A percentile compares a stretch with the other conserved stretches of the same genome.
These are phyloP conservation scores for Gnathonemus longibarbis DNA, from an alignment of 2,113 vertebrate genomes.

Conservation along the genomic window DNA sequence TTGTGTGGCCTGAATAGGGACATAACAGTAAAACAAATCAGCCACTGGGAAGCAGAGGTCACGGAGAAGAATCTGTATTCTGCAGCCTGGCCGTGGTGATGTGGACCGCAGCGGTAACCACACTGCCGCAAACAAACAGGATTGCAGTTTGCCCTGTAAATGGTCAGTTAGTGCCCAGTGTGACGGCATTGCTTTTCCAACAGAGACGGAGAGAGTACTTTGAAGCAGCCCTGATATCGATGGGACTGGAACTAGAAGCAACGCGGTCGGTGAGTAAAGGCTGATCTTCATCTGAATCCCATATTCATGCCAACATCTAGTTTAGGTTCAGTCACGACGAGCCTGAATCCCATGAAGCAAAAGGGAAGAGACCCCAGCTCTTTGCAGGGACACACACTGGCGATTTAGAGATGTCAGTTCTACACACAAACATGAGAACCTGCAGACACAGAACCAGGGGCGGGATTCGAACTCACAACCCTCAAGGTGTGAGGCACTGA, in stretches of 20 bases:
- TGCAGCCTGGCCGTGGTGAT: neutral
- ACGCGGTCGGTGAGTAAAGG: conserved; percentile 70
- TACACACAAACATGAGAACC: neutral
- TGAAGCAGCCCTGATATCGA: conserved; percentile 76
- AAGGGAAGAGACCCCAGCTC: neutral
- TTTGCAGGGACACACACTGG: neutral
- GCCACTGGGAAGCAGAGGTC: neutral
- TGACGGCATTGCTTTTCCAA: conserved; percentile 13
- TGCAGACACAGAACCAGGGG: neutral
- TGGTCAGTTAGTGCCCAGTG: neutral
- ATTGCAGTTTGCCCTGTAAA: neutral
- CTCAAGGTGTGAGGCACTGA: neutral
- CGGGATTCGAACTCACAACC: neutral
- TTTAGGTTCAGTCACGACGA: neutral
- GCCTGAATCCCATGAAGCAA: neutral
- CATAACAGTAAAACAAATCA: neutral
- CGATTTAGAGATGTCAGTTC: neutral
- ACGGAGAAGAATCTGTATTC: neutral
- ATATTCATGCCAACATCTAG: neutral
- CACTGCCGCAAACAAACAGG: neutral
- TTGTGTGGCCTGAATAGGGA: neutral
- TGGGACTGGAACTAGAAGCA: conserved; percentile 79
- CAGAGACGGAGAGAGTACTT: conserved; percentile 76
- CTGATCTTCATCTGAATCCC: neutral
- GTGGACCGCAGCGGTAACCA: neutral